Percentiles rank a stretch among this genome's conserved stretches.
phyloP scores from a whole-genome alignment of 2,797 vertebrate species.

The Pseudochaenichthys georgianus region DNA sequence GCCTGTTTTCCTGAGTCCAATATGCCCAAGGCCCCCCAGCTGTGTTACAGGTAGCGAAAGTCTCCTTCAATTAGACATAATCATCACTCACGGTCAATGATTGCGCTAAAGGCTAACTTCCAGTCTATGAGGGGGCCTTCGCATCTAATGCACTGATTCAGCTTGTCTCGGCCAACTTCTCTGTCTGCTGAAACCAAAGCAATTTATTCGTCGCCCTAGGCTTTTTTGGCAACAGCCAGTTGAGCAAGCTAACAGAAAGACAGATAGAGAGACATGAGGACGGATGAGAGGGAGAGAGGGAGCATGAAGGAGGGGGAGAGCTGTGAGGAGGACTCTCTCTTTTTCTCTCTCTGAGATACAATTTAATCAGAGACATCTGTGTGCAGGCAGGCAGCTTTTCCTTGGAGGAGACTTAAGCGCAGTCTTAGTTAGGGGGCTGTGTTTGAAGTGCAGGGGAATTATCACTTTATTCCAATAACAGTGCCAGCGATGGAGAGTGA shows the following conservation, averaged over 20 bases:
- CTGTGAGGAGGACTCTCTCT: constrained; percentile 82
- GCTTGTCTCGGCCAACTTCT: constrained; percentile 98
- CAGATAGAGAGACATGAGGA: constrained; percentile 75
- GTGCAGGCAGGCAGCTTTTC: constrained; percentile 91
- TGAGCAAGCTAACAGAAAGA: constrained; percentile 82
- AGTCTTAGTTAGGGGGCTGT: constrained; percentile 90
- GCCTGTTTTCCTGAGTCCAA: constrained; percentile 76
- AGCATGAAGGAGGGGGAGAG: constrained; percentile 53
- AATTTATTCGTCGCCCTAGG: constrained; percentile 99
- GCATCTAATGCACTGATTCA: constrained; percentile 98
- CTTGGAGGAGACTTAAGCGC: constrained; percentile 87
- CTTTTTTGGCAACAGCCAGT: constrained; percentile 97
- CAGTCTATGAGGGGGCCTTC: constrained; percentile 95
- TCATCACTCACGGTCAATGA: constrained; percentile 99
- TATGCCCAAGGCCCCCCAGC: constrained; percentile 89
- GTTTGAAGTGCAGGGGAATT: constrained; percentile 92
- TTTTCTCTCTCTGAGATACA: constrained; percentile 89
- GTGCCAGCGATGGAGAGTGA: constrained; percentile 70
- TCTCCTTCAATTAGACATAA: constrained; percentile 99
- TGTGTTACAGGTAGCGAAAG: constrained; percentile 97
- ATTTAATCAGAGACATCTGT: constrained; percentile 99
- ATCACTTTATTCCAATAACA: constrained; percentile 90
- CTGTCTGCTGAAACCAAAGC: constrained; percentile 99
- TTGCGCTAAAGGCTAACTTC: constrained; percentile 98
- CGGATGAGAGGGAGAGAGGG: constrained; percentile 33